Base-by-base conservation (phyloP, 2,888 invertebrate species). In the Zele albiditarsus region DNA sequence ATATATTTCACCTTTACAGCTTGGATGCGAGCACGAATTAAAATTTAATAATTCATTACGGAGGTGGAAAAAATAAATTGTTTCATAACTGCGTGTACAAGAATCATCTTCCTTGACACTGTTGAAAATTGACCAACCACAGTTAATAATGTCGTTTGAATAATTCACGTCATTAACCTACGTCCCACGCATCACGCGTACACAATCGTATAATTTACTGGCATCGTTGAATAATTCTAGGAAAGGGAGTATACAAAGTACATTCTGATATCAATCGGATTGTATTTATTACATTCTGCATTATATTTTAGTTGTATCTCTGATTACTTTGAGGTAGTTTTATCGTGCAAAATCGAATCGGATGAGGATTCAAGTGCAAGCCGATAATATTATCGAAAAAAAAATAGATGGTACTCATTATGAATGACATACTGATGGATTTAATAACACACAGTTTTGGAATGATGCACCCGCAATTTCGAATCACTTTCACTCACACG, bases 261-360 rank as follows among this genome's bases (percentile, higher is more conserved):
- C 2, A 60, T 10, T 25, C 23, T n/a, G 10, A 53, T 95, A 85
- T 38, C 38, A 38, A 38, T 38, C 10, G 5, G 12, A 8, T 12
- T 38, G 0, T 12, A 38, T 38, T 38, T 38, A 38, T 38, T 38
- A 2, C 2, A 38, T 12, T 38, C 38, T 6, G 12, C 8, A 12
- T 2, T 38, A 8, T 38, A 8, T 38, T 12, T 38, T 38, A 8
- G 38, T 12, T 2, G 38, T 12, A 38, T 38, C 12, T 1, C 12
- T 8, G 38, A 12, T 8, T 12, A 38, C 8, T 38, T 31, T 31
- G 8, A 6, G 31, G 8, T 31, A 31, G 8, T 31, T 1, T 31
- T 8, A 31, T 31, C 31, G 5, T 31, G 0, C 31, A 31, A 8
- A 31, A 31, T 31, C 5, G 8, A 31, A 38, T 38, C 12, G 2